These are phyloP conservation scores for Paracanthobrama guichenoti DNA, from an alignment of 2,113 vertebrate genomes.

Conservation along the genomic window DNA sequence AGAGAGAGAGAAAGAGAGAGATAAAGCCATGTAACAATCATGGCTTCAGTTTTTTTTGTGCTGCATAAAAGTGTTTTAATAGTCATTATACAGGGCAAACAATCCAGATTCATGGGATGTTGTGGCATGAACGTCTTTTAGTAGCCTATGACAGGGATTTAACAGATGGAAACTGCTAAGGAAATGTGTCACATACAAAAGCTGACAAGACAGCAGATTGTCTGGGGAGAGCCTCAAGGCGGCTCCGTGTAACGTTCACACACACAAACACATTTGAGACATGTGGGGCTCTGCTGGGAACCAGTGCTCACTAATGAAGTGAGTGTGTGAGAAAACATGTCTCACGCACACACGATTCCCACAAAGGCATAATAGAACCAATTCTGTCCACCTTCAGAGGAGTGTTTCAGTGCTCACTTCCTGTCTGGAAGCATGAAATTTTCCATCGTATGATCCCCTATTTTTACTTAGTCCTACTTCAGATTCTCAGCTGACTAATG, in stretches of 20 bases:
- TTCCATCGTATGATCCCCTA: conserved; percentile 38
- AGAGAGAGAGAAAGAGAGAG: too few relatives aligned
- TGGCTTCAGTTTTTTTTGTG: not conserved
- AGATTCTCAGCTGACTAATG: conserved; percentile 36
- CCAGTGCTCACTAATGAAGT: conserved; percentile 37
- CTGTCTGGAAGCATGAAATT: conserved; percentile 46
- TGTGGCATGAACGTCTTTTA: not conserved
- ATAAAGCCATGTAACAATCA: not conserved
- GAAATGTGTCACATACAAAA: conserved; percentile 13
- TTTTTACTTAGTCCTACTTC: conserved; percentile 2
- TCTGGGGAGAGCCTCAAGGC: conserved; percentile 18
- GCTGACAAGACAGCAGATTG: conserved; percentile 48
- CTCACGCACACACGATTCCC: not conserved
- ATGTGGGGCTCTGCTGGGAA: conserved; percentile 41
- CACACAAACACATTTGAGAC: conserved; percentile 34
- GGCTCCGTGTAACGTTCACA: conserved; percentile 18
- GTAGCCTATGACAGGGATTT: conserved; percentile 13
- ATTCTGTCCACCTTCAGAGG: conserved; percentile 13
- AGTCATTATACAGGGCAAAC: not conserved
- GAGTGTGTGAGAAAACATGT: conserved; percentile 38
- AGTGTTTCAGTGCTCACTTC: conserved; percentile 42
- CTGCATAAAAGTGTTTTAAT: not conserved
- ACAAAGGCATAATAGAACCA: conserved; percentile 6
- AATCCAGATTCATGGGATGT: not conserved
- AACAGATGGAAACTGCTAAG: conserved; percentile 14